Evolutionary conservation across 2,888 invertebrate species (phyloP).

Genomic region (Cryptocheilus praepositus): DNA sequence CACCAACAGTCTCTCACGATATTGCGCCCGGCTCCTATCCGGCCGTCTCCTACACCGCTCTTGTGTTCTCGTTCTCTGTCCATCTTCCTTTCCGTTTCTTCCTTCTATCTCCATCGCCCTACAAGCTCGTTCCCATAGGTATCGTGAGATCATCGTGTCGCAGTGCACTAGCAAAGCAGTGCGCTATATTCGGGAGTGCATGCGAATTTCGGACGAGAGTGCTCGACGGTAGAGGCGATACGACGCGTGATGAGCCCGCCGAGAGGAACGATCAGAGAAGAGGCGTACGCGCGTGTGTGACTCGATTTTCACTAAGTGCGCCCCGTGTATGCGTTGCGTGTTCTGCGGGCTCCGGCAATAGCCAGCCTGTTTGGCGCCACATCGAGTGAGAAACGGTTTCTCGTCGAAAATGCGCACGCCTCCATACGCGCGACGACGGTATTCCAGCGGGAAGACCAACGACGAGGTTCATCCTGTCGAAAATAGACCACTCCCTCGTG

Average conservation of each 20-base stretch:
- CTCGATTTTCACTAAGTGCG: no score
- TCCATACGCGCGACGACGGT: constrained; percentile 1
- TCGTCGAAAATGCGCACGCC: constrained; percentile 37
- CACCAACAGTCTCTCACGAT: constrained; percentile 56
- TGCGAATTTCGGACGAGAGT: no score
- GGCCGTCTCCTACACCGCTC: constrained; percentile 17
- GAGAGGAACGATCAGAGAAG: neutral
- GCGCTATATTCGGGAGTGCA: no score
- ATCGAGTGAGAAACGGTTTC: neutral
- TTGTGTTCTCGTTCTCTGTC: neutral
- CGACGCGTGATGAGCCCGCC: constrained; percentile 2
- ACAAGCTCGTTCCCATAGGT: neutral
- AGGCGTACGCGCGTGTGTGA: neutral
- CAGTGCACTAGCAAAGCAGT: neutral
- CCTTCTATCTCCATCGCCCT: constrained; percentile 2
- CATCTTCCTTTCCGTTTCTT: neutral
- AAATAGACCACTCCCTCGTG: constrained; percentile 37
- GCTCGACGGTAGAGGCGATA: no score
- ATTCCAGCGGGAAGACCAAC: constrained; percentile 33
- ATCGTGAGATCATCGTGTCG: constrained; percentile 10
- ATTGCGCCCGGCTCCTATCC: constrained; percentile 38
- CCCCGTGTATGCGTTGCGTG: no score
- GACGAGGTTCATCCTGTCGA: constrained; percentile 14
- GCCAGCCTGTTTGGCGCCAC: constrained; percentile 1
- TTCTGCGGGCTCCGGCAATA: neutral